Conservation (phyloP, 2,888 invertebrate genomes). For the Luperina testacea region DNA sequence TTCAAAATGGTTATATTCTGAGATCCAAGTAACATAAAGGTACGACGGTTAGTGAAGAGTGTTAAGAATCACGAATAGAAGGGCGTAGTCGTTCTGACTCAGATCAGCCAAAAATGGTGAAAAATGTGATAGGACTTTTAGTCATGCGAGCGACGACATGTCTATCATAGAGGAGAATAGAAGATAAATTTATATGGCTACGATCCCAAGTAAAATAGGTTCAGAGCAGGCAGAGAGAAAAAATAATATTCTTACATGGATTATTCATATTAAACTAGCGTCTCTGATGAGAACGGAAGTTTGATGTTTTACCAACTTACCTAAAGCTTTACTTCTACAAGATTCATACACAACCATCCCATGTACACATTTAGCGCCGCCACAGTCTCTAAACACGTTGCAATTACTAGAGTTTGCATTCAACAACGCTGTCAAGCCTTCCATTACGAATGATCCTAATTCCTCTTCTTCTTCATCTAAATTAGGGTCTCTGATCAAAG, state of each 20-base stretch:
- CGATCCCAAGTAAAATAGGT: neutral
- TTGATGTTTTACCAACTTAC: constrained; percentile 75
- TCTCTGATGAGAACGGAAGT: neutral
- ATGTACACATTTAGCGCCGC: constrained; percentile 97
- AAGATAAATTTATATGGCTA: too few species aligned
- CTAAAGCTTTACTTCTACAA: constrained; percentile 95
- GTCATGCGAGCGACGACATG: too few species aligned
- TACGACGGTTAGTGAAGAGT: too few species aligned
- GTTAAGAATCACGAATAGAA: too few species aligned
- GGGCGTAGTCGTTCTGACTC: too few species aligned
- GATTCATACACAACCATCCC: constrained; percentile 95
- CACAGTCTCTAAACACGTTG: constrained; percentile 97
- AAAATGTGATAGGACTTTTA: too few species aligned
- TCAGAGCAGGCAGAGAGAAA: neutral
- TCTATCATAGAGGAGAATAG: neutral
- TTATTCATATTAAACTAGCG: neutral
- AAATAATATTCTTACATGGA: neutral
- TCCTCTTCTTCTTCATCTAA: constrained; percentile 92
- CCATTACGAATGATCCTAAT: constrained; percentile 96
- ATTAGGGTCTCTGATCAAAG: constrained; percentile 85
- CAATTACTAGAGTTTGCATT: constrained; percentile 96
- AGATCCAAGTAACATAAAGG: too few species aligned
- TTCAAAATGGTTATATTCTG: too few species aligned
- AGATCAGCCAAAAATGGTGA: too few species aligned
- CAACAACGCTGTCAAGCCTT: constrained; percentile 95